These are phyloP conservation scores for Sebastolobus altivelis DNA, from an alignment of 2,797 vertebrate genomes.

Conservation along the genomic window DNA sequence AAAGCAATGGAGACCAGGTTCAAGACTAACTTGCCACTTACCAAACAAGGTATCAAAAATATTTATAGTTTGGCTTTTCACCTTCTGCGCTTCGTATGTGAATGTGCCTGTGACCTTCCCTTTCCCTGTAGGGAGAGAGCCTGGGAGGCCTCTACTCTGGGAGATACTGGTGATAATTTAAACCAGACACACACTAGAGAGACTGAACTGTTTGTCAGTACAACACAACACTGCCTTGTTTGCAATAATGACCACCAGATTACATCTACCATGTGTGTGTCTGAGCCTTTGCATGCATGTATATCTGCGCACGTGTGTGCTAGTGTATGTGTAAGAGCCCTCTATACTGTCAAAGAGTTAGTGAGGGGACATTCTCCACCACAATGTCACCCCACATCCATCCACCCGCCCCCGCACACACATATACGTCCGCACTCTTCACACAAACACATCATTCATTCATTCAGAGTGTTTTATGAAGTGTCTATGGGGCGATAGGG, in stretches of 20 bases:
- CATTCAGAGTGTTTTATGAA: slow-evolving; percentile 69
- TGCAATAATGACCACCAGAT: slow-evolving; percentile 78
- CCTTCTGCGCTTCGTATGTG: slow-evolving; percentile 20
- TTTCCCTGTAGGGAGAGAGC: slow-evolving; percentile 41
- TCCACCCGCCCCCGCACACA: slow-evolving; percentile 22
- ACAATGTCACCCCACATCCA: slow-evolving; percentile 51
- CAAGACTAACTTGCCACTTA: background rate
- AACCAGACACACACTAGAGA: slow-evolving; percentile 70
- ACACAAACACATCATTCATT: slow-evolving; percentile 65
- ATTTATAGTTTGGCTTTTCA: slow-evolving; percentile 34
- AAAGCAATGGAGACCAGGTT: slow-evolving; percentile 18
- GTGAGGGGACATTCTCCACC: slow-evolving; percentile 50
- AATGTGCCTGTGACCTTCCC: slow-evolving; percentile 44
- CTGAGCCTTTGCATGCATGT: slow-evolving; percentile 47
- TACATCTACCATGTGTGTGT: slow-evolving; percentile 64
- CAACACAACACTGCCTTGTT: slow-evolving; percentile 79
- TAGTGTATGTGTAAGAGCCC: slow-evolving; percentile 31
- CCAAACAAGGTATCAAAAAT: slow-evolving; percentile 25
- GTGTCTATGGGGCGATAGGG: slow-evolving; percentile 56
- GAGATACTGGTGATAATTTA: slow-evolving; percentile 76
- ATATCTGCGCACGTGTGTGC: slow-evolving; percentile 20
- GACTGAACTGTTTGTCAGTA: slow-evolving; percentile 67
- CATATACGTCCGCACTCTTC: background rate
- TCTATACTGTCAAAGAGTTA: slow-evolving; percentile 55
- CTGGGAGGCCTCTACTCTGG: slow-evolving; percentile 55